These are phyloP conservation scores for Enteromius thamalakanensis DNA, from an alignment of 2,797 vertebrate genomes.

Conservation along the genomic window DNA sequence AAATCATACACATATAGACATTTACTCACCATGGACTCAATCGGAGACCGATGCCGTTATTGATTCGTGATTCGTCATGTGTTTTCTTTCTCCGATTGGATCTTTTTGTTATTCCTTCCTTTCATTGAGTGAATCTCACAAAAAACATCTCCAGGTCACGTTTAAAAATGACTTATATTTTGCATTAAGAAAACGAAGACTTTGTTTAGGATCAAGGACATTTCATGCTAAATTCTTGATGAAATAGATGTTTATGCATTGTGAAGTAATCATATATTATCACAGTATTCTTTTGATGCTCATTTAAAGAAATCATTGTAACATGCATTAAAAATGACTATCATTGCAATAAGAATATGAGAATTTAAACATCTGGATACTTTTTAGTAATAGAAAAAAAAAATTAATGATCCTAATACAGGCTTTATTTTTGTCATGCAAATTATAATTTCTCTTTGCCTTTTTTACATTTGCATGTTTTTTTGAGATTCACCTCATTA, in stretches of 20 bases:
- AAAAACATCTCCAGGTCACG: not conserved
- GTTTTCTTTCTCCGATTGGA: not conserved
- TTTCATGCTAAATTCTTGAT: not conserved
- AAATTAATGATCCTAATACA: not conserved
- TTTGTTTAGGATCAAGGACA: not conserved
- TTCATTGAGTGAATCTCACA: not conserved
- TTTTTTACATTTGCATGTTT: not conserved
- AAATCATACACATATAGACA: conserved; percentile 5
- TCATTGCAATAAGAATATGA: not conserved
- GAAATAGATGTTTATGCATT: not conserved
- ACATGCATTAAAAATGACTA: not conserved
- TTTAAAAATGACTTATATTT: not conserved
- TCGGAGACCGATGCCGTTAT: not conserved
- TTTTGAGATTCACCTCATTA: not conserved
- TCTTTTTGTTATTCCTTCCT: not conserved
- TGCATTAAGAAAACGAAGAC: not conserved
- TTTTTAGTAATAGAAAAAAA: not conserved
- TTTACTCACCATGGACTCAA: not conserved
- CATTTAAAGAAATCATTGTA: not conserved
- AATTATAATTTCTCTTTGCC: not conserved
- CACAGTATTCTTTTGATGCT: not conserved
- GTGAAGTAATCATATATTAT: not conserved
- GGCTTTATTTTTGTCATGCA: not conserved
- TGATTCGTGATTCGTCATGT: not conserved
- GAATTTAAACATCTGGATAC: not conserved